These are phyloP conservation scores for Teleiodes luculella DNA, from an alignment of 2,888 invertebrate genomes.

Conservation along the genomic window DNA sequence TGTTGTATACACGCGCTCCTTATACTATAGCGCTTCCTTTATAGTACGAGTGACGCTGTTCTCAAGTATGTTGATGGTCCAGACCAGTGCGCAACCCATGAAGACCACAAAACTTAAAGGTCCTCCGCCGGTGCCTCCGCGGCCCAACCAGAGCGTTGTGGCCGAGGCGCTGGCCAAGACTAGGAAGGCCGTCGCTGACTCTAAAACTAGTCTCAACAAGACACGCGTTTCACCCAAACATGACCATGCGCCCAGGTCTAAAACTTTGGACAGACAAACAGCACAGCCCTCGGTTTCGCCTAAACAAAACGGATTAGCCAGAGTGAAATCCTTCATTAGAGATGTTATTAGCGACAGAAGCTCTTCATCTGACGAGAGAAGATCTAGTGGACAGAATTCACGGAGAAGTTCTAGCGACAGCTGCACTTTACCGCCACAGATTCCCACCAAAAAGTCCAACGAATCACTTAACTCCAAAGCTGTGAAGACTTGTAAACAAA, in stretches of 20 bases:
- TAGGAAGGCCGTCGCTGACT: slow-evolving; percentile 74
- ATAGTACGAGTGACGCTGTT: slow-evolving; percentile 72
- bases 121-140: slow-evolving; percentile 89
- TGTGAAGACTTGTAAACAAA: slow-evolving; percentile 72
- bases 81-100: slow-evolving; percentile 78
- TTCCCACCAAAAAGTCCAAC: slow-evolving; percentile 60
- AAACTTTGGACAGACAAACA: slow-evolving; percentile 62
- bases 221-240: slow-evolving; percentile 59
- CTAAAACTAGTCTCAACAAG: slow-evolving; percentile 65
- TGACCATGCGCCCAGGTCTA: slow-evolving; percentile 53
- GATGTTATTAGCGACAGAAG: slow-evolving; percentile 75
- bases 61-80: slow-evolving; percentile 74
- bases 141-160: slow-evolving; percentile 85
- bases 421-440: slow-evolving; percentile 55
- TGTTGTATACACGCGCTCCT: slow-evolving; percentile 61
- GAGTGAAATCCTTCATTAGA: slow-evolving; percentile 74
- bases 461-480: slow-evolving; percentile 71
- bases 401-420: slow-evolving; percentile 71
- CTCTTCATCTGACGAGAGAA: slow-evolving; percentile 69
- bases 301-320: slow-evolving; percentile 70
- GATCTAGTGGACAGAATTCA: slow-evolving; percentile 68
- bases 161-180: slow-evolving; percentile 85
- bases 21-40: slow-evolving; percentile 68
- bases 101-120: slow-evolving; percentile 75
- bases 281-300: slow-evolving; percentile 60